Percentiles rank a stretch among this genome's conserved stretches.
These are phyloP conservation scores for Ctenopoma kingsleyae DNA, from an alignment of 2,797 vertebrate genomes.

Conservation along the genomic window DNA sequence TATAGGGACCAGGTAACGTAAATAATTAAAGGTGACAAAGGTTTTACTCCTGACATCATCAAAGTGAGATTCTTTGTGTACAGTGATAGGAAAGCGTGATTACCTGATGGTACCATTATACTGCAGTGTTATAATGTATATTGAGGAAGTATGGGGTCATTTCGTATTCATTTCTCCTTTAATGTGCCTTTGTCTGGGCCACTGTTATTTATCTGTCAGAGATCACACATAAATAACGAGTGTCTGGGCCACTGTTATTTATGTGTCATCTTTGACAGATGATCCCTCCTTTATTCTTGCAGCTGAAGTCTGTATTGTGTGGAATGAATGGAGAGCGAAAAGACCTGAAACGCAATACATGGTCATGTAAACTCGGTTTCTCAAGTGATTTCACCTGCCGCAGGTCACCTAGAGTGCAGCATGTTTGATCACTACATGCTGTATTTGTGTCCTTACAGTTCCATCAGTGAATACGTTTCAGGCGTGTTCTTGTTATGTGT, in stretches of 20 bases:
- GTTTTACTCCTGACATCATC: neutral
- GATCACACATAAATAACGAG: no score
- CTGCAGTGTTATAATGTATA: neutral
- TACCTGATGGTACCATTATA: slow-evolving; percentile 14
- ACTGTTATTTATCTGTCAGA: neutral
- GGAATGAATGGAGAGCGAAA: neutral
- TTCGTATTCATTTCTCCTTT: slow-evolving; percentile 8
- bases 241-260: no score
- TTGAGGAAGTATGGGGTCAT: neutral
- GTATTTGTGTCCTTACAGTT: neutral
- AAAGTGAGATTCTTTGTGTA: slow-evolving; percentile 23
- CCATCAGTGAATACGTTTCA: neutral
- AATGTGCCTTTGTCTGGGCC: slow-evolving; percentile 10
- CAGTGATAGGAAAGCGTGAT: slow-evolving; percentile 6
- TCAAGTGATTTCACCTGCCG: slow-evolving; percentile 8
- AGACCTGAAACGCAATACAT: slow-evolving; percentile 4
- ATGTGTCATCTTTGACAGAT: neutral
- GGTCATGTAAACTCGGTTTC: slow-evolving; percentile 16
- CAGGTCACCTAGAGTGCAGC: slow-evolving; percentile 27
- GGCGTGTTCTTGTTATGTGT: neutral
- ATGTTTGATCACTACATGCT: neutral
- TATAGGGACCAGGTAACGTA: slow-evolving; percentile 29
- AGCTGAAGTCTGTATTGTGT: neutral
- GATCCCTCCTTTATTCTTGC: neutral
- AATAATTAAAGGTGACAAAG: slow-evolving; percentile 53